Evolutionary conservation across 1,140 invertebrate genomes (phyloP).

Genomic region (Dreissena polymorpha): DNA sequence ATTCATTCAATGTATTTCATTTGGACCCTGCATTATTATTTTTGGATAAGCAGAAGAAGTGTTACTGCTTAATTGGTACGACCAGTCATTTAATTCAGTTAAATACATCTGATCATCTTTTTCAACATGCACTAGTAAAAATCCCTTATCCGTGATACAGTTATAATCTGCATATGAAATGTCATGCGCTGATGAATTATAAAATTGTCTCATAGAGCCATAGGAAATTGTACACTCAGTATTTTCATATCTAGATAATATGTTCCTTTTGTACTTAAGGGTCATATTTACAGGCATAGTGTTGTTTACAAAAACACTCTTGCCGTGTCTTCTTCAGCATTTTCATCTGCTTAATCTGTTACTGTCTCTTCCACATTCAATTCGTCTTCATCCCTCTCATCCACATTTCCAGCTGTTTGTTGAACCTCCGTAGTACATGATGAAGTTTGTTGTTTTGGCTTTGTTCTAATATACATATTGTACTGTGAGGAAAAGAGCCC

Average conservation of each 20-base stretch:
- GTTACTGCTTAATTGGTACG: background rate
- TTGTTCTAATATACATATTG: no score
- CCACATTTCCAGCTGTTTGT: no score
- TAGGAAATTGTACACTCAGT: background rate
- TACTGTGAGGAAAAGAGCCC: no score
- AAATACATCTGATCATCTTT: background rate
- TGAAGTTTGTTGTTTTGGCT: no score
- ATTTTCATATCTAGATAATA: slow-evolving; percentile 1
- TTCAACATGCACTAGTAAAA: background rate
- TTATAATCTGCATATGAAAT: background rate
- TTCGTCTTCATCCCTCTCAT: background rate
- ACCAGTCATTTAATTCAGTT: background rate
- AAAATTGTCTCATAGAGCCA: slow-evolving; percentile 5
- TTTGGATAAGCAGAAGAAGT: slow-evolving; percentile 3
- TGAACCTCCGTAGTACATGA: no score
- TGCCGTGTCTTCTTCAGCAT: slow-evolving; percentile 1
- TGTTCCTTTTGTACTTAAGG: slow-evolving; percentile 7
- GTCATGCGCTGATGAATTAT: slow-evolving; percentile 7
- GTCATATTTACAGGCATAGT: background rate
- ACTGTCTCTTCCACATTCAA: background rate
- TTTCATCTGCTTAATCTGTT: slow-evolving; percentile 5
- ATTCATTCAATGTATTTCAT: slow-evolving; percentile 7
- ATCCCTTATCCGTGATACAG: background rate
- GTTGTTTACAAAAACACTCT: background rate
- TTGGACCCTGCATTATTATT: slow-evolving; percentile 1